Base-by-base conservation (phyloP, 2,113 vertebrate species). In the Brachyhypopomus occidentalis region DNA sequence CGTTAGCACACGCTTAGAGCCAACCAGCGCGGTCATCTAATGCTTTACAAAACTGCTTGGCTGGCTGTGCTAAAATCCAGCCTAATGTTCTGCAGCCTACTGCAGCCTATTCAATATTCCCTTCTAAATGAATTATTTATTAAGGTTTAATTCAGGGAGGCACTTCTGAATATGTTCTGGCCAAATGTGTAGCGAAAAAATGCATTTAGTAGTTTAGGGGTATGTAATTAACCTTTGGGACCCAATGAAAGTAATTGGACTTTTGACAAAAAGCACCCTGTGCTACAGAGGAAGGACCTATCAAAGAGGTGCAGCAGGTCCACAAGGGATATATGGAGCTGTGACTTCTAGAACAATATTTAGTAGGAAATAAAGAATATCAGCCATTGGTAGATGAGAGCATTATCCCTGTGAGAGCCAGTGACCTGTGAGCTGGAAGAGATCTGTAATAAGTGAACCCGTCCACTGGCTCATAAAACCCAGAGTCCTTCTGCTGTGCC, bases 401-500 rank as follows among this genome's bases (percentile, higher is more conserved):
- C 55, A 75, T 75, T 73, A 55, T 64, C 55, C 7, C 48, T 52
- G 7, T 22, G 19, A 20, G 60, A 69, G 73, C 48, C 63, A 69
- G 17, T 76, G 80, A 76, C 72, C 80, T 81, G 55, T 70, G 41
- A 64, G 36, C 55, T 30, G 63, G 36, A 45, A 48, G 20, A 79
- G 59, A 66, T 73, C 38, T 79, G 27, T 75, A 73, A 55, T 78
- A 69, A 63, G 25, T 5, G 38, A 59, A 70, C 55, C 63, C 70
- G 63, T 59, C 48, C 70, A n/a, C 20, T 77, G 70, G 62, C 69
- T 78, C 30, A 63, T 66, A 79, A 79, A 72, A 62, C 56, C 41
- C 23, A 52, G 59, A 74, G 64, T 48, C 45, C 9, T 74, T 80
- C 52, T 80, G 64, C 74, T 72, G 71, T 70, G 22, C 79, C 77